Conservation (phyloP, 2,888 invertebrate species). For the Syrphus vitripennis region DNA sequence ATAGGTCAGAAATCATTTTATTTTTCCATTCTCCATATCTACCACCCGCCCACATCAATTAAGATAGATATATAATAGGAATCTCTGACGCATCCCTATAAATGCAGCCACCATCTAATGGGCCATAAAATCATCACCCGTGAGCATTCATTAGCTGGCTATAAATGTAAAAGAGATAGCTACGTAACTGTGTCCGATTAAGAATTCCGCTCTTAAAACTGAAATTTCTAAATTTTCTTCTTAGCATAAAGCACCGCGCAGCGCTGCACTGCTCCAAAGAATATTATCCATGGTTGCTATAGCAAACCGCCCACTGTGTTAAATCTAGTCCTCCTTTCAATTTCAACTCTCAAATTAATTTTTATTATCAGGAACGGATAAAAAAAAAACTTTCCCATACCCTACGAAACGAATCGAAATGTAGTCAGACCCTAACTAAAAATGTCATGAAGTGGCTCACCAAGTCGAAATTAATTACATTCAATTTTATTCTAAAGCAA, state of each 20-base stretch:
- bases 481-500: slow-evolving; percentile 29
- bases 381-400: slow-evolving; percentile 22
- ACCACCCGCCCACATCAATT: slow-evolving; percentile 43
- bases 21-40: background rate
- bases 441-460: slow-evolving; percentile 47
- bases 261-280: slow-evolving; percentile 1
- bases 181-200: background rate
- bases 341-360: slow-evolving; percentile 3
- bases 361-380: slow-evolving; percentile 10
- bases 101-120: background rate
- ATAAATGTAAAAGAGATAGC: slow-evolving; percentile 29
- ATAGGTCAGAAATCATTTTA: background rate
- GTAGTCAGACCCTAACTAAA: background rate
- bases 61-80: slow-evolving; percentile 36
- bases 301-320: slow-evolving; percentile 41
- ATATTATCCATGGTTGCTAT: background rate
- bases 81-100: slow-evolving; percentile 19
- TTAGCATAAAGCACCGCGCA: slow-evolving; percentile 30
- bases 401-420: slow-evolving; percentile 8
- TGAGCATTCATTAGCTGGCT: slow-evolving; percentile 55
- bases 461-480: slow-evolving; percentile 61
- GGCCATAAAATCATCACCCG: slow-evolving; percentile 42
- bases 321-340: slow-evolving; percentile 20
- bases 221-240: background rate
- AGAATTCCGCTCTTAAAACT: slow-evolving; percentile 4